Base-by-base conservation (phyloP, 2,797 vertebrate genomes). In the Melanotaenia pygmaea region DNA sequence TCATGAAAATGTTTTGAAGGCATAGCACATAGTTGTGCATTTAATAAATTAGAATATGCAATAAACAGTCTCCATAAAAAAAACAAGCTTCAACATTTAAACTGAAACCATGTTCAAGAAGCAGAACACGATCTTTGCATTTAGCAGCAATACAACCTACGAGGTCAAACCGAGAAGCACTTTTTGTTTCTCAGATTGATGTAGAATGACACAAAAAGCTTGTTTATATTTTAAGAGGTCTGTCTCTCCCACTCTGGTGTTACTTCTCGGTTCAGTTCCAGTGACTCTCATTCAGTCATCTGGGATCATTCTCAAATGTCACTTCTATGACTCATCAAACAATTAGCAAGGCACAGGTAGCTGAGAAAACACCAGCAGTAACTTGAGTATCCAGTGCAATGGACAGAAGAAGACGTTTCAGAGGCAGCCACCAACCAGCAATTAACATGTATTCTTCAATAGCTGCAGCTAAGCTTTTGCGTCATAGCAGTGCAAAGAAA, bases 391-490 rank as follows among this genome's bases (percentile, higher is more conserved):
- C 57, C 59, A 70, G 38, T 72, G 68, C 1, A 45, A 59, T 62
- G 40, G 70, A 74, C 24, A 56, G 62, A 76, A 50, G 47, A 64
- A 28, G 61, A 61, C 1, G 53, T 64, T 57, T 65, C 43, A 51
- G 59, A 80, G 47, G 57, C 70, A n/a, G 32, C 58, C 8, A 22
- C 59, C 54, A 71, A 85, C 38, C 16, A 11, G 20, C 54, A 11
- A 20, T 77, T 86, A 82, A 80, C 80, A 86, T 88, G 64, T 66
- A 76, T 85, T 83, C 79, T 87, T 86, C 40, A 87, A 79, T 57
- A 74, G 61, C 51, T 59, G 59, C 51, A 12, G 68, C 69, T 75
- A 66, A 79, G 76, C 64, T 59, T 58, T 60, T 51, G 59, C 59
- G 61, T 35, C 20, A 28, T 40, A 16, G 61, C 14, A 16, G 11